Base-by-base conservation (phyloP, 2,113 vertebrate species). In the Myxocyprinus asiaticus region DNA sequence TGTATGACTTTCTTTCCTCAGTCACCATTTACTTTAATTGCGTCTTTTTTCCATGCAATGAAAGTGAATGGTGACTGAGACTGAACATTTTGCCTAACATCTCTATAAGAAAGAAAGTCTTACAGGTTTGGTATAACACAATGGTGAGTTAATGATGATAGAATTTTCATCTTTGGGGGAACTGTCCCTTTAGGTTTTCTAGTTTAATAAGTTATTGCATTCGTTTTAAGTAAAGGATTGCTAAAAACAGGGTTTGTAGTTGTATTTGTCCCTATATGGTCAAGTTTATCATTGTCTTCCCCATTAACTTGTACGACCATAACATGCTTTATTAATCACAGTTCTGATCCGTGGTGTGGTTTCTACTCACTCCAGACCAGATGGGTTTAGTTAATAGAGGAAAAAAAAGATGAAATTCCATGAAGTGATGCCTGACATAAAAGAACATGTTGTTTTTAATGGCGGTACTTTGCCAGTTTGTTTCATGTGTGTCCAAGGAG, bases 361-460 rank as follows among this genome's bases (percentile, higher is more conserved):
- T 68, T 48, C 9, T 11, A 17, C 71, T 76, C 58, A 69, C 47
- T 53, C 48, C 56, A 33, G 12, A 22, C 56, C 79, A 76, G 53
- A 69, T 68, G 72, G 72, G 47, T 77, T 6, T 15, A 42, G 42
- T 71, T 70, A 70, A 14, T 47, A 9, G 2, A n/a, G 42, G n/a
- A 63, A 42, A 81, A n/a, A 61, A 58, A 66, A 64, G 4, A 69
- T 43, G 61, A 72, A 59, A 76, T 81, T 53, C 68, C 66, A 76
- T 59, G 44, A 67, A 76, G 50, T 63, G 8, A 53, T 53, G 68
- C 63, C 7, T 73, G 78, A 75, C 70, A 67, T 50, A 67, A 55
- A 58, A 3, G 8, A 59, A 63, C 79, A 59, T 72, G 17, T 69
- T 69, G 66, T 43, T 69, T 81, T 69, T 61, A 63, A 76, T 81